Evolutionary conservation across 1,140 invertebrate genomes (phyloP).

Genomic region (Drosophila orena): DNA sequence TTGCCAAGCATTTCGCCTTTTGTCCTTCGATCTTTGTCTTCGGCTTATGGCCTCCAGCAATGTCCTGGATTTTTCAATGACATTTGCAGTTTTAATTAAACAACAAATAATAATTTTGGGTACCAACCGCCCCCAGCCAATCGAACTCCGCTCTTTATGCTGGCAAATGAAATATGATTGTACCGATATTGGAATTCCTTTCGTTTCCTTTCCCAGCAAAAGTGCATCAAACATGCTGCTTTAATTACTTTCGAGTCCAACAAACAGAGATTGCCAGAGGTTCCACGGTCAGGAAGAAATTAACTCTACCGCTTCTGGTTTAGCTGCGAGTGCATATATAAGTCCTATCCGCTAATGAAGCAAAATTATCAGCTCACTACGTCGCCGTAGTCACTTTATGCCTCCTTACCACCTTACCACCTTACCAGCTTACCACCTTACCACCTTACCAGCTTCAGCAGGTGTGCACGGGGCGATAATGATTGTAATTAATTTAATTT

Average conservation of each 20-base stretch:
- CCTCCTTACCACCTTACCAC: background rate
- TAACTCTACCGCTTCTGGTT: constrained; percentile 61
- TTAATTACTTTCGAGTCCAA: constrained; percentile 48
- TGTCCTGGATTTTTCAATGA: constrained; percentile 72
- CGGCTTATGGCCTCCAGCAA: constrained; percentile 30
- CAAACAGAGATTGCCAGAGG: constrained; percentile 17
- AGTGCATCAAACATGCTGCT: constrained; percentile 39
- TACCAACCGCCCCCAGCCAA: background rate
- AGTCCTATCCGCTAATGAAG: constrained; percentile 62
- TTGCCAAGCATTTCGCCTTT: constrained; percentile 37
- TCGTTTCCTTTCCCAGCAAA: constrained; percentile 28
- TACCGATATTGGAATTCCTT: constrained; percentile 12
- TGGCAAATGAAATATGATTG: constrained; percentile 29
- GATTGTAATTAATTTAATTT: constrained; percentile 84
- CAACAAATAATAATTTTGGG: constrained; percentile 64
- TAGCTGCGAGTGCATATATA: constrained; percentile 9
- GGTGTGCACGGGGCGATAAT: constrained; percentile 70
- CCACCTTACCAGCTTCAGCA: constrained; percentile 24
- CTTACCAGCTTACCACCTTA: constrained; percentile 1
- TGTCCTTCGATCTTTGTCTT: constrained; percentile 55
- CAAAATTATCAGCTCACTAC: constrained; percentile 66
- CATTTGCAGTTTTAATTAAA: constrained; percentile 81
- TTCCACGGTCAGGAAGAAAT: constrained; percentile 31
- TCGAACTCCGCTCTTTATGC: background rate
- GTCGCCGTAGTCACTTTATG: background rate